Evolutionary conservation across 1,140 invertebrate species (phyloP).

Genomic region (Coboldia fuscipes): DNA sequence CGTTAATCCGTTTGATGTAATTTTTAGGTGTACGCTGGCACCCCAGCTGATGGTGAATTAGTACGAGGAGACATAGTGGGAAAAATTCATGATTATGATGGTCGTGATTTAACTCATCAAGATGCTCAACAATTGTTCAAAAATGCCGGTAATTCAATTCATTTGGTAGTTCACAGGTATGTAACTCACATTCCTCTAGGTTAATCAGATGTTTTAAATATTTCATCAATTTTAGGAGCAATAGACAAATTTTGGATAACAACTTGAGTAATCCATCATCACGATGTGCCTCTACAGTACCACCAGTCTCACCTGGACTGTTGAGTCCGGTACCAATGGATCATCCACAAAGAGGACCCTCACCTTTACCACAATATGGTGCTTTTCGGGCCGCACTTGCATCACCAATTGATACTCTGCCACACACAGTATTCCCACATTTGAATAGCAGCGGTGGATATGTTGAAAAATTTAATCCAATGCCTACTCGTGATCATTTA

Average conservation of each 20-base stretch:
- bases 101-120: conserved; percentile 64
- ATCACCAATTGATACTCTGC: conserved; percentile 17
- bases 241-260: conserved; percentile 19
- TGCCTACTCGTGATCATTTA: conserved; percentile 19
- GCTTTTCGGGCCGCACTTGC: conserved; percentile 16
- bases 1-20: too few relatives aligned
- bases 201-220: not conserved
- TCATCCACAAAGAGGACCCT: conserved; percentile 12
- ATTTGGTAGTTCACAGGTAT: conserved; percentile 40
- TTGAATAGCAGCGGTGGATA: conserved; percentile 18
- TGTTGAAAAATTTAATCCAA: conserved; percentile 11
- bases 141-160: conserved; percentile 46
- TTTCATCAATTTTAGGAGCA: conserved; percentile 10
- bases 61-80: conserved; percentile 73
- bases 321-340: conserved; percentile 3
- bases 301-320: conserved; percentile 10
- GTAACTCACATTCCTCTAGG: conserved; percentile 1
- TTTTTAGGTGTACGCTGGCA: conserved; percentile 38
- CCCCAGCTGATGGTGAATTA: conserved; percentile 61
- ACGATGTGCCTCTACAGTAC: conserved; percentile 11
- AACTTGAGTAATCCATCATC: conserved; percentile 12
- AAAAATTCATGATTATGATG: conserved; percentile 72
- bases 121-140: conserved; percentile 78
- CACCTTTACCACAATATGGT: conserved; percentile 17
- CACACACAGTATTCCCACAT: conserved; percentile 22